Base-by-base conservation (phyloP, 2,113 vertebrate genomes). In the Synodontis membranacea region DNA sequence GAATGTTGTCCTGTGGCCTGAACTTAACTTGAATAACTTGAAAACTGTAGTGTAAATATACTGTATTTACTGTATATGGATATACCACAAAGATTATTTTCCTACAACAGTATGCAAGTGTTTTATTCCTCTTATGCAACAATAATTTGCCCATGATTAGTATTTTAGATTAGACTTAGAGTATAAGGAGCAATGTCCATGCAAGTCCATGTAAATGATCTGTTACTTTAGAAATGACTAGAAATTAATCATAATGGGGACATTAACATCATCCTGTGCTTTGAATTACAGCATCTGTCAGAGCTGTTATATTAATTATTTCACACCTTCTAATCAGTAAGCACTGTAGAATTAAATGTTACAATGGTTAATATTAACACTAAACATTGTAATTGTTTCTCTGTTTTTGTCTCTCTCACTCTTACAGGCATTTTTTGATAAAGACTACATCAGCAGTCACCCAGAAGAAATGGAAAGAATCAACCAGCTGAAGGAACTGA, bases 381-480 rank as follows among this genome's bases (percentile, higher is more conserved):
- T 11, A 17, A 72, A 46, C 70, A 17, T 15, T 50, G 6, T 50
- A 82, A 48, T 15, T 39, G 0, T 68, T 1, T 46, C 17, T 58
- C 28, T 58, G 2, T 44, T 15, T 75, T 44, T 75, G 14, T 81
- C 14, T n/a, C 82, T 56, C 10, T 72, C 8, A 31, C 31, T 64
- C 12, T 54, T 0, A 1, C 72, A 99, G 98, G 98, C 98, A 34
- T 99, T 99, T 94, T 99, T 99, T 90, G 97, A 99, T 92, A 99
- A 98, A 89, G 98, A 99, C 39, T 99, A 98, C 88, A 98, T 99
- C 89, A 95, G 92, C 79, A 96, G 96, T 88, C 98, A 99, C 90
- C 97, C 97, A 0, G 97, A 97, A 84, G 98, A 99, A 2, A 94
- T 96, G 4, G 98, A 99, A 89, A 99, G 97, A 93, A 99, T 99